A percentile compares a stretch with the other conserved stretches of the same genome.
phyloP scores from a whole-genome alignment of 2,113 vertebrate species.

The Rana temporaria region DNA sequence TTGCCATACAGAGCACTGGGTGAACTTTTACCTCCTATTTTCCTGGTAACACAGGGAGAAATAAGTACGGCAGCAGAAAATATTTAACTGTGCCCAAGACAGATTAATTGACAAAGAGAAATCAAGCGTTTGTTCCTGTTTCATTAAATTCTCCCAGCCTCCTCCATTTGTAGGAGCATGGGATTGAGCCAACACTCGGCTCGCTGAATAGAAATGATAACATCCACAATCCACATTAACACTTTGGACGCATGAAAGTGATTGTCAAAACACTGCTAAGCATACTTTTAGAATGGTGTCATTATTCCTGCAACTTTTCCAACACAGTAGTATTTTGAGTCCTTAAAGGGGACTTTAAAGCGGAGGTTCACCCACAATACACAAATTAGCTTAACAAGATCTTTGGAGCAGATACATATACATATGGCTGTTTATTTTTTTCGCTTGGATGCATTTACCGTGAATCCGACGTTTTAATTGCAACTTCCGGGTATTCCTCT shows the following conservation, averaged over 20 bases:
- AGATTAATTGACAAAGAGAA: slow-evolving; percentile 59
- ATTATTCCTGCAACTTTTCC: background rate
- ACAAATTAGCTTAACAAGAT: too few species aligned
- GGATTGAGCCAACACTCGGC: slow-evolving; percentile 52
- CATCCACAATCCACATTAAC: slow-evolving; percentile 49
- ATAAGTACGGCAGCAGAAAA: slow-evolving; percentile 56
- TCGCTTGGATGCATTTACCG: too few species aligned
- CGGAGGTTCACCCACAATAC: too few species aligned
- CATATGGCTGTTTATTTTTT: too few species aligned
- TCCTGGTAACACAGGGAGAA: slow-evolving; percentile 53
- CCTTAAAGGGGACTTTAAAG: too few species aligned
- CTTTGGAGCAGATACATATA: too few species aligned
- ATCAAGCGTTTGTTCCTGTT: slow-evolving; percentile 58
- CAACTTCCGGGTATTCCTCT: too few species aligned
- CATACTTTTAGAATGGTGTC: background rate
- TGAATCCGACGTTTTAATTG: too few species aligned
- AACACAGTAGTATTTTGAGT: background rate
- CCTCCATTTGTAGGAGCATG: slow-evolving; percentile 57
- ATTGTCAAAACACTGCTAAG: background rate
- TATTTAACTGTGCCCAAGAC: slow-evolving; percentile 58
- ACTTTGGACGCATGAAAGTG: slow-evolving; percentile 14
- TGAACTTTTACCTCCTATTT: slow-evolving; percentile 58
- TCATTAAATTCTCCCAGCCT: slow-evolving; percentile 58
- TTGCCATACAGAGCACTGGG: slow-evolving; percentile 34
- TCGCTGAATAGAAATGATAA: slow-evolving; percentile 53